Base-by-base conservation (phyloP, 92 coral and sea anemone genomes). In the Siderastrea siderea region DNA sequence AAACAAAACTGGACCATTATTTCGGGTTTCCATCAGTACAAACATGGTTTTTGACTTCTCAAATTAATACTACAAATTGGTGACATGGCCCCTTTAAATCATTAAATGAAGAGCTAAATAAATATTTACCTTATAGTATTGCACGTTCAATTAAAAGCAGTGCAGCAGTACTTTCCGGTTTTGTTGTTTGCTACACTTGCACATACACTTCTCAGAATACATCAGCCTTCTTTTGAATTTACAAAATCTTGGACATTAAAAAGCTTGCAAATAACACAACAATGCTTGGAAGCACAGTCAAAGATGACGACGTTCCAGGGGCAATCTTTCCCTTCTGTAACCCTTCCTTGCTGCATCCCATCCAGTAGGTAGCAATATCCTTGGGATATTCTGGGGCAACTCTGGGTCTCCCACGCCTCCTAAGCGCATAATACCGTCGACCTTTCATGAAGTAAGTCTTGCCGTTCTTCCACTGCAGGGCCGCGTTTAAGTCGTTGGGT, bases 401-500 rank as follows among this genome's bases (percentile, higher is more conserved):
- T 57, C 77, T n/a, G 3, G 92, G 78, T 17, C 84, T 66, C 0
- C 79, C 59, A 14, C 86, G 86, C 50, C 87, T 90, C 14, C 66
- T 87, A 1, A 94, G 52, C 16, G 86, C 90, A 62, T 87, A 94
- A 63, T 93, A 89, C 15, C 64, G 19, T 15, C 54, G 61, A 14
- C 92, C 94, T 57, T 93, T 91, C 84, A 96, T 91, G 91, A 95
- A 96, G 64, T 95, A 96, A 0, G 96, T 91, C n/a, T 83, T 87
- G 3, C 94, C 98, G 65, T 95, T 91, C 45, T 65, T 86, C 99
- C 99, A 96, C 47, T 91, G 88, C 93, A 95, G 87, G 7, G 90
- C 92, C 2, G 94, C 84, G 77, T 93, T 91, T 19, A 96, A 38
- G 65, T 85, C 77, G 44, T n/a, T 38, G 0, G 99, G 99, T 7